Conservation (phyloP, 1,140 invertebrate genomes). For the Apis mellifera region Amel_HAv3.1 CM009933.2:8837501-8838000, state of each 20-base stretch:
- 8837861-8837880: background rate
- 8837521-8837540: too few relatives aligned
- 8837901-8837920: background rate
- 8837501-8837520: too few relatives aligned
- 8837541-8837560: too few relatives aligned
- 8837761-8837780: constrained; percentile 50
- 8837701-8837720: constrained; percentile 53
- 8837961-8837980: too few relatives aligned
- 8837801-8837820: constrained; percentile 60
- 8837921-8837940: background rate
- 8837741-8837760: constrained; percentile 58
- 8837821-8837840: constrained; percentile 32
- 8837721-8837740: constrained; percentile 57
- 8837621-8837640: constrained; percentile 40
- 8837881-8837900: background rate
- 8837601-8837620: background rate
- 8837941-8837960: too few relatives aligned
- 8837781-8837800: constrained; percentile 60
- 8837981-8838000: too few relatives aligned
- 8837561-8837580: too few relatives aligned
- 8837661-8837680: constrained; percentile 13
- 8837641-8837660: constrained; percentile 43
- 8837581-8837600: background rate
- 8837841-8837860: constrained; percentile 27
- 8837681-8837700: background rate